Evolutionary conservation across 2,113 vertebrate genomes (phyloP).

Genomic region (Oncorhynchus clarkii): DNA sequence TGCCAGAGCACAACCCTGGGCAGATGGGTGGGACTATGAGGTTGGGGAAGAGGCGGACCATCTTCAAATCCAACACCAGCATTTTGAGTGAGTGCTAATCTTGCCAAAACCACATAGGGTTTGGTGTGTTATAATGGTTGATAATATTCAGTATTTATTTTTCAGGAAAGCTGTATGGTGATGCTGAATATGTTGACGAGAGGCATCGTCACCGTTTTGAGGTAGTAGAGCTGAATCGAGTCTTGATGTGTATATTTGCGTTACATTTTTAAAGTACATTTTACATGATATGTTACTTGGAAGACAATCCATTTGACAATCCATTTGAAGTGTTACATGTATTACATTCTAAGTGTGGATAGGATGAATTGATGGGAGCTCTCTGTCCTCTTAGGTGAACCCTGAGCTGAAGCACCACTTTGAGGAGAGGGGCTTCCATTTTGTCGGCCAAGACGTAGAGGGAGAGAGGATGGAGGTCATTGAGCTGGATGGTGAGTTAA

Average conservation of each 20-base stretch:
- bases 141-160: constrained; percentile 5
- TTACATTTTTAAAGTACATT: too few species aligned
- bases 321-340: too few species aligned
- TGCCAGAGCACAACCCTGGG: constrained; percentile 96
- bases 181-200: constrained; percentile 87
- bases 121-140: too few species aligned
- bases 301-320: too few species aligned
- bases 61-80: constrained; percentile 86
- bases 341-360: too few species aligned
- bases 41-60: constrained; percentile 91
- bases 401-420: constrained; percentile 86
- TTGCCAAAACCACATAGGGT: too few species aligned
- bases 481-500: constrained; percentile 83
- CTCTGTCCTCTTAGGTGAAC: constrained; percentile 79
- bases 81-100: constrained; percentile 80
- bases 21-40: constrained; percentile 98
- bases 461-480: constrained; percentile 95
- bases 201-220: constrained; percentile 95
- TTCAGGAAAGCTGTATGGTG: constrained; percentile 88
- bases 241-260: too few species aligned
- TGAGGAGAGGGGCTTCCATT: constrained; percentile 86
- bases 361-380: too few species aligned
- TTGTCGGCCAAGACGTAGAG: constrained; percentile 92
- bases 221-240: constrained; percentile 61
- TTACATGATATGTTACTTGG: too few species aligned